Evolutionary conservation across 2,113 vertebrate genomes (phyloP).

Genomic region (Pogonocichla stellata): DNA sequence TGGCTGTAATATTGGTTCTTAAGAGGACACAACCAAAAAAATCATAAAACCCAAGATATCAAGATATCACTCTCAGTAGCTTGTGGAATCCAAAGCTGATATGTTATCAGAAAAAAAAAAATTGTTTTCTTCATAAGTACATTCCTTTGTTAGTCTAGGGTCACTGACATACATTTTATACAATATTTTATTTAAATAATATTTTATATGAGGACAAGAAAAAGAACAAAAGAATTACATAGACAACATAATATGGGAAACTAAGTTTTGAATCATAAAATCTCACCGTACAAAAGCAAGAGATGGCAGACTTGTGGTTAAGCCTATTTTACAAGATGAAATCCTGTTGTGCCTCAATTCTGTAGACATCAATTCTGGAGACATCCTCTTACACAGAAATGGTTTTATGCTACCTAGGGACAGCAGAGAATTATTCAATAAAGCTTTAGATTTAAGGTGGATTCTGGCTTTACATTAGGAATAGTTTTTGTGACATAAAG

Average conservation of each 20-base stretch:
- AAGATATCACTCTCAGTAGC: not conserved
- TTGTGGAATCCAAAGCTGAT: not conserved
- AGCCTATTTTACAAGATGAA: not conserved
- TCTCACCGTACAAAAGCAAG: slow-evolving; percentile 2
- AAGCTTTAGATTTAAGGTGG: not conserved
- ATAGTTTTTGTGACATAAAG: not conserved
- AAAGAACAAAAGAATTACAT: not conserved
- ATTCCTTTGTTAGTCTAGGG: not conserved
- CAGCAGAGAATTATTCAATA: not conserved
- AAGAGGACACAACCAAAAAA: not conserved
- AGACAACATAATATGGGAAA: not conserved
- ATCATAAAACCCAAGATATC: not conserved
- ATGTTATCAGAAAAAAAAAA: not conserved
- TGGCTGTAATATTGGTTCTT: not conserved
- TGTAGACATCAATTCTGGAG: not conserved
- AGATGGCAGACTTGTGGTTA: not conserved
- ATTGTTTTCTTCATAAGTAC: not conserved
- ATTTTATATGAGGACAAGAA: not conserved
- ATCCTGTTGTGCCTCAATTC: not conserved
- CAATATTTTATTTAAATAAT: not conserved
- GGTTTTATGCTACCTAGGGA: not conserved
- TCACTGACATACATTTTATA: not conserved
- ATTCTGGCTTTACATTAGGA: not conserved
- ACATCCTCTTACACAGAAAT: not conserved
- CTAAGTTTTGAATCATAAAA: not conserved